These are phyloP conservation scores for Apantesis nais DNA, from an alignment of 2,888 invertebrate species.

Conservation along the genomic window DNA sequence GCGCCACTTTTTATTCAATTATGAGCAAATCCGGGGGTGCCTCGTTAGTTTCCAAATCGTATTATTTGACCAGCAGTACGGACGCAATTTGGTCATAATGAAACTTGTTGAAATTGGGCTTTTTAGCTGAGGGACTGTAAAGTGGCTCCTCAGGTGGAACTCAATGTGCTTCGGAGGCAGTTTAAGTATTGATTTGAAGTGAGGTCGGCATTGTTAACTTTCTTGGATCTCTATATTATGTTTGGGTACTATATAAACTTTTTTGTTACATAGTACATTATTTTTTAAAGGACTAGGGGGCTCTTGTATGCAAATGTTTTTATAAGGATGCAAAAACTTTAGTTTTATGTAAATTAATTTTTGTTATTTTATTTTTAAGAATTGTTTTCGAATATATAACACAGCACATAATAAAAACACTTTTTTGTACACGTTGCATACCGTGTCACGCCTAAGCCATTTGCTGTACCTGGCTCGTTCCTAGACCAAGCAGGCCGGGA, in stretches of 20 bases:
- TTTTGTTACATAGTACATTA: not conserved
- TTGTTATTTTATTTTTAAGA: too few relatives aligned
- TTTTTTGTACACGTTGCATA: too few relatives aligned
- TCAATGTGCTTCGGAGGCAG: conserved; percentile 14
- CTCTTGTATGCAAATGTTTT: not conserved
- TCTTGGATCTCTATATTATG: not conserved
- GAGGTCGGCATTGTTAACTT: conserved; percentile 11
- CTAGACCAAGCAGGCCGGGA: too few relatives aligned
- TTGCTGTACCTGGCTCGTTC: too few relatives aligned
- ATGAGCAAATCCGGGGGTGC: conserved; percentile 32
- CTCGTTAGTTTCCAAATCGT: conserved; percentile 41
- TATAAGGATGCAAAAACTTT: not conserved
- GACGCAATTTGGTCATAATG: conserved; percentile 38
- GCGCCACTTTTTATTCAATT: conserved; percentile 47
- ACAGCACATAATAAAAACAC: too few relatives aligned
- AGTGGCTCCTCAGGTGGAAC: conserved; percentile 15
- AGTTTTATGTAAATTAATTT: not conserved
- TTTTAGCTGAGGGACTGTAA: conserved; percentile 25
- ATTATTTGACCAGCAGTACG: conserved; percentile 34
- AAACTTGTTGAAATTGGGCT: conserved; percentile 19
- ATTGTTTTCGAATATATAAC: too few relatives aligned
- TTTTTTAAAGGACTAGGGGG: not conserved
- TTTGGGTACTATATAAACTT: not conserved
- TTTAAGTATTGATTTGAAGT: conserved; percentile 17
- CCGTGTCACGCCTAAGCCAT: too few relatives aligned